Base-by-base conservation (phyloP, 2,113 vertebrate species). In the Anser brachyrhynchus region DNA sequence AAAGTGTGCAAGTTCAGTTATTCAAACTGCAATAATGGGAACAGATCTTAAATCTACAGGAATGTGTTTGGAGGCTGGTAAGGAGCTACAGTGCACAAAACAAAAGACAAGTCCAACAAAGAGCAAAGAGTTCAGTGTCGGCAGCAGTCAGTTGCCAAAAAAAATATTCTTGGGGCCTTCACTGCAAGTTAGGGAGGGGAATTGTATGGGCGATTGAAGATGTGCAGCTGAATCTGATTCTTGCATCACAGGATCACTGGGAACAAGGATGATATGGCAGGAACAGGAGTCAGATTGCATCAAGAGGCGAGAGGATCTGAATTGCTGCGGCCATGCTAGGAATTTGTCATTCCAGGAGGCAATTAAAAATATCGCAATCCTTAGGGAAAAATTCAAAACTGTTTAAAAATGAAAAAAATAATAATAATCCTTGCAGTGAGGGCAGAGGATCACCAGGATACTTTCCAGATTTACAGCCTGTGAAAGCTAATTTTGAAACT, bases 41-140 rank as follows among this genome's bases (percentile, higher is more conserved):
- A 52, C 10, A 62, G 55, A 74, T 18, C 80, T 66, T 14, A 81
- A 93, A 95, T 89, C 77, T 77, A 54, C 59, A n/a, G 69, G 69
- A 77, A 39, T 1, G 1, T 37, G n/a, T 72, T 46, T 28, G 54
- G 67, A 85, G n/a, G 9, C 3, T 4, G 35, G 43, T 10, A 12
- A 6, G 28, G 43, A 61, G 37, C 3, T 52, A 67, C 2, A 0
- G 5, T 7, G 59, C 7, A 0, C 33, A 51, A 91, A 89, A 74
- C 35, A 44, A 70, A 13, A 44, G 49, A 9, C 13, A 64, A 31
- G 31, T 31, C 49, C 52, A 78, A 41, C 3, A 74, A 62, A 66
- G 65, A 64, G 37, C 16, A 13, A 76, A 65, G 8, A 39, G 13
- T 16, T 66, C 51, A 2, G 22, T 0, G 0, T 49, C 31, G 3